Evolutionary conservation across 2,888 invertebrate species (phyloP).

Genomic region (Mantis religiosa): DNA sequence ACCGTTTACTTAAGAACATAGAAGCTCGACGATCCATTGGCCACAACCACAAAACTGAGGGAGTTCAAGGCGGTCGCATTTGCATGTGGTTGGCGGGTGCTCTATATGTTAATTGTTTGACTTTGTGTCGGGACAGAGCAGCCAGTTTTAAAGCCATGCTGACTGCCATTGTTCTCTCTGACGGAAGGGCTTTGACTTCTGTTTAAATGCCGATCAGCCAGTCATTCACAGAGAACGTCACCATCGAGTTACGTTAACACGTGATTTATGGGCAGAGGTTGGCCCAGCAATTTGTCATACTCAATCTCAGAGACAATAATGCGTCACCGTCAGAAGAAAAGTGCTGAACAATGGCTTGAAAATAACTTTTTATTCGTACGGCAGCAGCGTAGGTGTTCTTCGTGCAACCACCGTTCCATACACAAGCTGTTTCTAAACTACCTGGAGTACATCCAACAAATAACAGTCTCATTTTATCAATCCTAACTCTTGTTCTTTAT

Average conservation of each 20-base stretch:
- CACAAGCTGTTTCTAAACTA: too few relatives aligned
- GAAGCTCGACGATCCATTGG: too few relatives aligned
- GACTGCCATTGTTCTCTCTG: background rate
- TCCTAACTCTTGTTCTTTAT: too few relatives aligned
- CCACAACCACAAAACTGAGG: too few relatives aligned
- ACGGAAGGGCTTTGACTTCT: background rate
- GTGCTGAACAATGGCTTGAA: background rate
- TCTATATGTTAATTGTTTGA: background rate
- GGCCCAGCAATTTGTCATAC: background rate
- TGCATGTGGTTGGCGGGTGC: background rate
- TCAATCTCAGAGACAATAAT: background rate
- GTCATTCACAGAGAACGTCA: background rate
- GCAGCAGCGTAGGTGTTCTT: background rate
- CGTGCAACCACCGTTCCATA: background rate
- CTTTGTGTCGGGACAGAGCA: background rate
- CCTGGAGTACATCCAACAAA: too few relatives aligned
- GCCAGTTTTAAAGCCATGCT: background rate
- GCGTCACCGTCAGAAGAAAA: background rate
- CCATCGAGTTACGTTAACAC: background rate
- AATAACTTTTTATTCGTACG: background rate
- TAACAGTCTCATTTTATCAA: too few relatives aligned
- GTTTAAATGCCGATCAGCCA: background rate
- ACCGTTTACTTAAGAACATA: too few relatives aligned
- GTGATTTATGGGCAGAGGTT: background rate
- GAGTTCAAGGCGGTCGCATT: background rate